These are phyloP conservation scores for Catocala nupta DNA, from an alignment of 2,888 invertebrate species.

Conservation along the genomic window DNA sequence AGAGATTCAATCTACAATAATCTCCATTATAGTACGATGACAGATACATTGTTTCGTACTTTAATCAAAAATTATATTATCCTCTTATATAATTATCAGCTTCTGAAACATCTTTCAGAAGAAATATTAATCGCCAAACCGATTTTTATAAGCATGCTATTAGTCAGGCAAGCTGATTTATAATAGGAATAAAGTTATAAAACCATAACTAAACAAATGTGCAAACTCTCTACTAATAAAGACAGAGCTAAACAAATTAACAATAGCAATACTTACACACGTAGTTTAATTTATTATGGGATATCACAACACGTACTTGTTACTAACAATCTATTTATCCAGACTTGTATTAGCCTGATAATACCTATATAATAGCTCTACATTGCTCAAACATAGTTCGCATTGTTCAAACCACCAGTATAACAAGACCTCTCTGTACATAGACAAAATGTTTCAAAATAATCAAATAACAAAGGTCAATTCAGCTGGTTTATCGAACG, in stretches of 20 bases:
- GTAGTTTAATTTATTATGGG: conserved; percentile 50
- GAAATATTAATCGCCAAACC: too few relatives aligned
- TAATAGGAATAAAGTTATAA: too few relatives aligned
- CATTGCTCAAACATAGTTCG: conserved; percentile 65
- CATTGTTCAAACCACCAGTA: conserved; percentile 63
- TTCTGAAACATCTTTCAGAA: too few relatives aligned
- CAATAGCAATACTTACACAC: conserved; percentile 29
- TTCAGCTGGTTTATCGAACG: conserved; percentile 56
- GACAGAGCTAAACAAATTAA: conserved; percentile 30
- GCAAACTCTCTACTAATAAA: background rate
- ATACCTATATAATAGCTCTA: conserved; percentile 63
- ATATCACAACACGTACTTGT: conserved; percentile 61
- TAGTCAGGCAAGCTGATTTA: too few relatives aligned
- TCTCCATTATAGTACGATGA: too few relatives aligned
- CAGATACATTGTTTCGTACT: too few relatives aligned
- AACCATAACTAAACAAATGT: background rate
- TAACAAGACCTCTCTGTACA: conserved; percentile 50
- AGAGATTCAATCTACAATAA: too few relatives aligned
- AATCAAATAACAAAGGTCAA: conserved; percentile 62
- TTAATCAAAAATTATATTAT: too few relatives aligned
- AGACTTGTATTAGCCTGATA: conserved; percentile 57
- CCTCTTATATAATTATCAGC: too few relatives aligned
- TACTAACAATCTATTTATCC: conserved; percentile 56
- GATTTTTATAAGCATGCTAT: too few relatives aligned
- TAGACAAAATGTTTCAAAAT: conserved; percentile 24